phyloP scores from a whole-genome alignment of 2,113 vertebrate species.

The Notothenia coriiceps region DNA sequence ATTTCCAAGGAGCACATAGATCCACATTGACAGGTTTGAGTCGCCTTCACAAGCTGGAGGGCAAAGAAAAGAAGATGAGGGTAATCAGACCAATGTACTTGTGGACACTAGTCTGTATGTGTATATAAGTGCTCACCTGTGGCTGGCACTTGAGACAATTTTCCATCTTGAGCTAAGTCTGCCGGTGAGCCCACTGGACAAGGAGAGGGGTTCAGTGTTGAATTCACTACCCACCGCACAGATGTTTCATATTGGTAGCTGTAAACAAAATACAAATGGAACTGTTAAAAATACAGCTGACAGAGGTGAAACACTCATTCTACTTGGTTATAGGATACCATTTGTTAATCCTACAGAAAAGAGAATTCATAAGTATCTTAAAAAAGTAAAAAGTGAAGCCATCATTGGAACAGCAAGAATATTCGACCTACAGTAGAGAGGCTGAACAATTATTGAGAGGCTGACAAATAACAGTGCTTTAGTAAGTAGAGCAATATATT shows the following conservation, averaged over 20 bases:
- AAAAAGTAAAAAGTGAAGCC: no score
- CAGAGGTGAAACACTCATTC: background rate
- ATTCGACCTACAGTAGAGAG: no score
- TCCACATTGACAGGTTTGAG: constrained; percentile 90
- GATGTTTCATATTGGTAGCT: constrained; percentile 90
- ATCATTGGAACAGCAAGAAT: background rate
- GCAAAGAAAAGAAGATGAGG: background rate
- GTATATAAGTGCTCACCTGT: constrained; percentile 59
- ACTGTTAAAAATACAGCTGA: constrained; percentile 2
- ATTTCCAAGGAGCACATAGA: constrained; percentile 92
- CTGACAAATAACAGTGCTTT: no score
- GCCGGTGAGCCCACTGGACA: constrained; percentile 82
- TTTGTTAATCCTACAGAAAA: background rate
- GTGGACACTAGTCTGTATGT: background rate
- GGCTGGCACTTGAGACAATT: constrained; percentile 63
- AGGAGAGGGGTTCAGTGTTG: constrained; percentile 82
- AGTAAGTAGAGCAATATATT: no score
- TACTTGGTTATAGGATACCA: background rate
- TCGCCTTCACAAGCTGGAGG: constrained; percentile 86
- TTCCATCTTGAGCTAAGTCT: constrained; percentile 63
- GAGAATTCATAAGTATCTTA: background rate
- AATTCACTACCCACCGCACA: constrained; percentile 80
- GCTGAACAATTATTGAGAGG: no score
- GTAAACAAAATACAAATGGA: constrained; percentile 55
- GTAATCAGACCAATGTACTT: background rate